Base-by-base conservation (phyloP, 2,888 invertebrate genomes). In the Thalpophila matura region DNA sequence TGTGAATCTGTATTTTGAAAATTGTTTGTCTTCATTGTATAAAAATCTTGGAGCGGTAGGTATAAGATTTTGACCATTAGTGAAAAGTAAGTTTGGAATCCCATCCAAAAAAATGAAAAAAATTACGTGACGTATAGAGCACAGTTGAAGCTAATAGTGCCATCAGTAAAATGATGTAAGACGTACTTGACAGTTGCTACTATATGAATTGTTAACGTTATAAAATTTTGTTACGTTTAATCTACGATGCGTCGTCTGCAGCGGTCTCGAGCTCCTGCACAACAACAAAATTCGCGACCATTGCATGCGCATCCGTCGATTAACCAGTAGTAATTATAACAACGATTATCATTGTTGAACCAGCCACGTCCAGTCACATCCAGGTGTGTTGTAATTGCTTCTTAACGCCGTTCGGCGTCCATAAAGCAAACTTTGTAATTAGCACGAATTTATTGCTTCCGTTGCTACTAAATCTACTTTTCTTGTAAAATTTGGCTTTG, bases 361-460 rank as follows among this genome's bases (percentile, higher is more conserved):
- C 42, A 14, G 27, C n/a, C 31, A 43, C 51, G 51, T 31, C 47
- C 60, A 12, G 27, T 9, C 7, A 42, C 38, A 35, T 59, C 71
- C 79, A 79, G 79, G 79, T 79, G 79, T 67, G 35, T 60, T 33
- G 35, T 79, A 72, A 79, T 79, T 74, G 67, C 42, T 27, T n/a
- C 33, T 47, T 42, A 57, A 62, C 73, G 67, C 46, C 50, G 61
- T 43, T 51, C 60, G 60, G 73, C 68, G 40, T 42, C 53, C 51
- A 61, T 70, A 66, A 74, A 74, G 70, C 53, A 45, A 65, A 65
- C 65, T 69, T 69, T 29, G 54, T 67, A 75, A 68, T 77, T 65
- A 57, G 47, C 37, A 20, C 54, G 43, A 79, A 79, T 79, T 72
- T 75, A 79, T 75, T 63, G 51, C 51, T 68, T 79, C 78, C 76